A percentile compares a stretch with the other conserved stretches of the same genome.
These are phyloP conservation scores for Smutsia temminckii DNA, from an alignment of 2,797 vertebrate species.

Conservation along the genomic window DNA sequence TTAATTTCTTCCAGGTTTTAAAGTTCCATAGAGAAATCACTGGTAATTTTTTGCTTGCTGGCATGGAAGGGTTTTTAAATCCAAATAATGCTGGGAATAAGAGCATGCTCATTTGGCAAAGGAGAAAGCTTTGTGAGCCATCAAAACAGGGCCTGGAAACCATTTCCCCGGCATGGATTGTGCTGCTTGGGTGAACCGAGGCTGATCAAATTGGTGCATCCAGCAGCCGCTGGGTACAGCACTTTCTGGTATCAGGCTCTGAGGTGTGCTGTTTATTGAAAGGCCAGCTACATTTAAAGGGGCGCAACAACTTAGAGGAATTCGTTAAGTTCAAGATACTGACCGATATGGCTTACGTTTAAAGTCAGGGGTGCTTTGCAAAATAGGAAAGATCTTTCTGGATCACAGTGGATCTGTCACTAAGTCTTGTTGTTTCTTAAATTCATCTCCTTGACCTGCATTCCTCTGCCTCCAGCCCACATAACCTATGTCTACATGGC, in stretches of 20 bases:
- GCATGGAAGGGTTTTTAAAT: conserved; percentile 31
- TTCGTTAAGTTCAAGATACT: background rate
- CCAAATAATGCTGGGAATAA: conserved; percentile 36
- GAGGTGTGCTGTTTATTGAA: background rate
- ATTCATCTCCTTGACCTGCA: background rate
- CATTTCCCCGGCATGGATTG: background rate
- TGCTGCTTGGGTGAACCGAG: background rate
- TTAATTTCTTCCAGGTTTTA: background rate
- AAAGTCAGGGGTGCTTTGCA: background rate
- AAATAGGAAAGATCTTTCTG: background rate
- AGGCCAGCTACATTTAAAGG: background rate
- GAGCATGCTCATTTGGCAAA: conserved; percentile 28
- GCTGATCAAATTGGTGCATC: conserved; percentile 10
- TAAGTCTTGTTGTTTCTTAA: background rate
- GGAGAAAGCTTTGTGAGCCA: background rate
- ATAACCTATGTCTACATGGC: fast-evolving
- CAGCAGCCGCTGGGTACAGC: conserved; percentile 42
- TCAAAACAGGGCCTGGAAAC: conserved; percentile 35
- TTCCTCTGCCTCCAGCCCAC: fast-evolving
- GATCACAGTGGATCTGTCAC: background rate
- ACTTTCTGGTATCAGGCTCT: background rate
- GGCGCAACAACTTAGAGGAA: background rate
- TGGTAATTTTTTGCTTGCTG: conserved; percentile 46
- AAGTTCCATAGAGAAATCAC: conserved; percentile 44
- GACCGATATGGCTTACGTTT: background rate